Evolutionary conservation across 2,888 invertebrate genomes (phyloP), one percentile per base, ranked within the genome.

Genomic region (Melitaea athalia): DNA sequence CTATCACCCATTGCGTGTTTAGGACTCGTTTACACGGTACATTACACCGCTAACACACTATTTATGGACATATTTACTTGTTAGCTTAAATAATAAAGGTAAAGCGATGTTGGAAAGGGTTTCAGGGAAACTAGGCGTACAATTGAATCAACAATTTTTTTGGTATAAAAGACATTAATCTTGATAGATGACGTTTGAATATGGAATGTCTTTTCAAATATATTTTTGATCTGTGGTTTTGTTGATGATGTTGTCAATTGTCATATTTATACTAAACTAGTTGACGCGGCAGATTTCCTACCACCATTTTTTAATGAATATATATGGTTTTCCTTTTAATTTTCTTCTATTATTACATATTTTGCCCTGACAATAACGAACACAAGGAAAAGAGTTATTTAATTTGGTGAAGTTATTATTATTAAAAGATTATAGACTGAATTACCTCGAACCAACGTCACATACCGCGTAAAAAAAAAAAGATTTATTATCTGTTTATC

Each of bases 11-110:
- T 53, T 33, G 66, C 66, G 66, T 66, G 66, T 38, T 45, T 47
- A 47, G 47, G 66, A 47, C 47, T 55, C 66, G 47, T 61, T 66
- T 66, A 47, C 61, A 42, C 31, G 61, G 53, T 8, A 61, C 55
- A 53, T 61, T 61, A 53, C 7, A 59, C 45, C 15, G 59, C 15
- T 38, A 5, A 53, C 60, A 38, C 43, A 53, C 31, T 66, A 45
- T 64, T 42, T 50, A 59, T 50, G 52, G 43, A n/a, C 15, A 15
- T 42, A 14, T 47, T 42, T 42, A 43, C 38, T 59, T 64, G 49
- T 59, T 15, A 59, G 52, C 52, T 43, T 65, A 31, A 24, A 59
- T 59, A 50, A 24, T 14, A 42, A 17, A 45, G 38, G 15, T 5
- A 10, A 11, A 45, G 14, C 11, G 11, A 4, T 52, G 52, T 52